These are phyloP conservation scores for Reticulitermes lucifugus DNA, from an alignment of 2,888 invertebrate species.

Conservation along the genomic window DNA sequence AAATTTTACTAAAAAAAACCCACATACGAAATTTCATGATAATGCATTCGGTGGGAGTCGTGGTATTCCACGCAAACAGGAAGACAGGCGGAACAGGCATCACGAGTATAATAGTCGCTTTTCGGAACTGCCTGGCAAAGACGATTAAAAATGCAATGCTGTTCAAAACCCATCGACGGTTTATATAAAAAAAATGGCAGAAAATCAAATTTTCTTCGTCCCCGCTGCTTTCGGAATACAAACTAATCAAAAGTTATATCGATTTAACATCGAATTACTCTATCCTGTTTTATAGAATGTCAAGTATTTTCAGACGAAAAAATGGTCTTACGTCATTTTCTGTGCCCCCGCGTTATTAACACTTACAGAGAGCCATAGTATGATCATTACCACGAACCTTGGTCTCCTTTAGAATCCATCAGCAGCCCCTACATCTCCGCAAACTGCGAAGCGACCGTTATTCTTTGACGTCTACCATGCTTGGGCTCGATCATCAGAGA, in stretches of 20 bases:
- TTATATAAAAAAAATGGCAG: no score
- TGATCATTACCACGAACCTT: neutral
- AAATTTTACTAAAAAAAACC: no score
- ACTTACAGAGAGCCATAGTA: neutral
- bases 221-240: no score
- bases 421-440: neutral
- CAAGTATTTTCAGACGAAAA: neutral
- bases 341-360: neutral
- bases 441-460: neutral
- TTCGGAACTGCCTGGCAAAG: no score
- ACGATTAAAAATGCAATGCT: no score
- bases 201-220: no score
- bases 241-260: neutral
- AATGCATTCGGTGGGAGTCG: no score
- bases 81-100: no score
- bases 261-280: neutral
- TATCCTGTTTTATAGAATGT: neutral
- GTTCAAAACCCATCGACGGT: no score
- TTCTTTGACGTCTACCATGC: conserved; percentile 28
- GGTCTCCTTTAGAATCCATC: neutral
- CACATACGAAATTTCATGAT: no score
- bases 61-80: no score
- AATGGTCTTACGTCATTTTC: neutral
- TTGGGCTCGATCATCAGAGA: conserved; percentile 34
- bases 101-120: no score